These are phyloP conservation scores for Equus quagga DNA, from an alignment of 2,113 vertebrate genomes.

Conservation along the genomic window DNA sequence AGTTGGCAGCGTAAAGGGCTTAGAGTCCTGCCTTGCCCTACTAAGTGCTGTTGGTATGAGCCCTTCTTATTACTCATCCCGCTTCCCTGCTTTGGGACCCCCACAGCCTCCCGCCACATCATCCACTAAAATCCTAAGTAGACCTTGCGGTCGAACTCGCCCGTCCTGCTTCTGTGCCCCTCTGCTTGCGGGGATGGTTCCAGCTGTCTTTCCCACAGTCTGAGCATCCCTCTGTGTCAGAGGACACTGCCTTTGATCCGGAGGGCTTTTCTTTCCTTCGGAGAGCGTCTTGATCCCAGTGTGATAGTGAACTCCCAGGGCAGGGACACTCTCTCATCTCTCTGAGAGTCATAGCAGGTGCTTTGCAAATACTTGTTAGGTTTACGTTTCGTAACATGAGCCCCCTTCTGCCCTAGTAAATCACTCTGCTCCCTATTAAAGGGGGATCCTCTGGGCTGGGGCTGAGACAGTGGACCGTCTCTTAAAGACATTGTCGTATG, in stretches of 20 bases:
- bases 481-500: background rate
- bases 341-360: background rate
- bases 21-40: background rate
- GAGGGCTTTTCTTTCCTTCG: background rate
- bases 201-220: background rate
- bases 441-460: background rate
- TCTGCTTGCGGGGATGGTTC: background rate
- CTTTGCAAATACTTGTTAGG: background rate
- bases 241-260: background rate
- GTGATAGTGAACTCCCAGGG: background rate
- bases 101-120: background rate
- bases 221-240: background rate
- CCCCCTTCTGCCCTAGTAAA: background rate
- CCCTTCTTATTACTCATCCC: background rate
- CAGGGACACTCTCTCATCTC: background rate
- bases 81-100: background rate
- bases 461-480: background rate
- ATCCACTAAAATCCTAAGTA: background rate
- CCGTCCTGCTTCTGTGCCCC: rapidly evolving
- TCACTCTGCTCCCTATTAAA: background rate
- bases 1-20: background rate
- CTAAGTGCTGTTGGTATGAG: background rate
- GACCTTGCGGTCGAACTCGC: background rate
- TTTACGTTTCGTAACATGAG: background rate
- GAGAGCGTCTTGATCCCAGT: background rate